Evolutionary conservation across 2,888 invertebrate species (phyloP), one percentile per base, ranked within the genome.

Genomic region (Plusia festucae): DNA sequence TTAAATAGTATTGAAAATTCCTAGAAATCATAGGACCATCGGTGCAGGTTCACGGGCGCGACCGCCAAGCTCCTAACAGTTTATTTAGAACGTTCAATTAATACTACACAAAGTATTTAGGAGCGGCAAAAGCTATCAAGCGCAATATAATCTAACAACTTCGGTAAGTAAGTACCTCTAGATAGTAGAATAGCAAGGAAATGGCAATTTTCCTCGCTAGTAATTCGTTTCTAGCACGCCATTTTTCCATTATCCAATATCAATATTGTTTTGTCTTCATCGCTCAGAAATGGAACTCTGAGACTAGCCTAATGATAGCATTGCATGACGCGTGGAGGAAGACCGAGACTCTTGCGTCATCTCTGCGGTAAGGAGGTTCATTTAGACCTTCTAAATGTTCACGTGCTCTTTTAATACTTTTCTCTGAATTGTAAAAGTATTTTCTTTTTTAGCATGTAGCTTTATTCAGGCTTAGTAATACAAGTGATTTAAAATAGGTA

Each of bases 211-310:
- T 90, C 90, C 88, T 88, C 82, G 76, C 76, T 82, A 82, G 89
- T 93, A 93, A 93, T 92, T 90, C 88, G 87, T 89, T 88, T 85
- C 82, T 83, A 85, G 86, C 93, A 94, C 93, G 94, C 93, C 82
- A 94, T 92, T 91, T 93, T 92, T 92, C 92, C 93, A 94, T 94
- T 93, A 94, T 90, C 90, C 88, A 93, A 92, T 93, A 93, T 92
- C 93, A 94, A 93, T 93, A 94, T 92, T 93, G 90, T 91, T 93
- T 90, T 88, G 91, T 93, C 92, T 93, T 92, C 93, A 90, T 92
- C 90, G 88, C 83, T 88, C 87, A 85, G 88, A 87, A 91, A 90
- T 90, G 82, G 83, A 90, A 88, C 85, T 88, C 86, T 80, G 84
- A 90, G 89, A 89, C 85, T 85, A 82, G 82, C 84, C 88, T 93